Base-by-base conservation (phyloP, 2,888 invertebrate species). In the Napeogenes inachia region DNA sequence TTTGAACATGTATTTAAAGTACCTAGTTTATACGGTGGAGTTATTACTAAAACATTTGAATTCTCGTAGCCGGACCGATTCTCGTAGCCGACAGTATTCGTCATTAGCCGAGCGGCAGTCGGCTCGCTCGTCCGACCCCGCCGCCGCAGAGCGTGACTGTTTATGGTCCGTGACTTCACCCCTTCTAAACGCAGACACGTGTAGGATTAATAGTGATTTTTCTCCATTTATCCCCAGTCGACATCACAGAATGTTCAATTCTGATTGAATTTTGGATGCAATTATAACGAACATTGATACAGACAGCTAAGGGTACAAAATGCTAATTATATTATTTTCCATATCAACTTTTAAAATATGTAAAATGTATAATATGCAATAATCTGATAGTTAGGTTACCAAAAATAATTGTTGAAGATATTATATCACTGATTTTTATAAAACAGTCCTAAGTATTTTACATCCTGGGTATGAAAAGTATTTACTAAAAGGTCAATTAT, bases 101-200 rank as follows among this genome's bases (percentile, higher is more conserved):
- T 84, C 85, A 85, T 89, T 87, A 89, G 80, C 78, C 77, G 76
- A 30, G 50, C 21, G 30, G 50, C 50, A 50, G 50, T 30, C 50
- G 50, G 50, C 50, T 50, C 50, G 30, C 50, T 50, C 50, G 50
- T 50, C 50, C 50, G 50, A 50, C 50, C 30, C 50, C 50, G 73
- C 76, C 70, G 77, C 79, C 75, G 70, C 80, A 79, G 79, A 79
- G 85, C 89, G 85, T 89, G 87, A 88, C 89, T 85, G 79, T 85
- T 84, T 85, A 87, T 85, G 83, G 79, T 70, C 88, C 88, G 85
- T 88, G 84, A 87, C 87, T 82, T 81, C 82, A 85, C 83, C 87
- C 87, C 81, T 87, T 84, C 84, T 88, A 89, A 89, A 87, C 82
- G 82, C 75, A 78, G 82, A 85, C 89, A 89, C 88, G 89, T 88